Base-by-base conservation (phyloP, 2,113 vertebrate genomes). In the Diphyllodes magnificus region DNA sequence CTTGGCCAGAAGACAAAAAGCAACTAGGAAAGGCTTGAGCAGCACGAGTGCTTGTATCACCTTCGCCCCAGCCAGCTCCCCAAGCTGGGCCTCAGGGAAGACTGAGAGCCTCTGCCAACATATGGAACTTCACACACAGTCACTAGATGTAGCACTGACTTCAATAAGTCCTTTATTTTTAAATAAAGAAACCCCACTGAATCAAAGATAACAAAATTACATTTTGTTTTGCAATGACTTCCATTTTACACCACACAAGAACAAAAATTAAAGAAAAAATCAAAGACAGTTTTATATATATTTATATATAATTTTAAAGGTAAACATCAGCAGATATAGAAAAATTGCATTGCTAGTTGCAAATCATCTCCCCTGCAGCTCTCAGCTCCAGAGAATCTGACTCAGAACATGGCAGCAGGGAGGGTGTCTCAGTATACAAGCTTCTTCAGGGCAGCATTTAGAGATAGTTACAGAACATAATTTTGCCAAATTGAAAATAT, bases 281-380 rank as follows among this genome's bases (percentile, higher is more conserved):
- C 72, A 91, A 96, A 93, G 92, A 97, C 96, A 95, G 60, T 64
- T 93, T 94, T 18, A 60, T 92, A 94, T 90, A 94, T 96, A 75
- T 90, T 85, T 90, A 40, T 96, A 85, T 93, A 84, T 95, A n/a
- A 84, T 84, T 95, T 97, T 97, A 95, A 98, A 98, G 97, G 96
- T 97, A 97, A 98, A 97, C 96, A 96, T 98, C 94, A 96, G 97
- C 95, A 93, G 96, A 96, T 97, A 97, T 98, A 98, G 98, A 98
- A 98, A 98, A 98, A 97, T 98, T 98, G 98, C 98, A 98, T 98
- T 98, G 98, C 97, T 98, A 98, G 97, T 98, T 98, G 98, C 98
- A 97, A 97, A 97, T 98, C 97, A 94, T 94, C 78, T 88, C 96
- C 97, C 93, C 95, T 72, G 83, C 66, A 96, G 97, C 95, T 94